These are phyloP conservation scores for Oceanodroma leucorhoa DNA, from an alignment of 2,797 vertebrate genomes.

Conservation along the genomic window DNA sequence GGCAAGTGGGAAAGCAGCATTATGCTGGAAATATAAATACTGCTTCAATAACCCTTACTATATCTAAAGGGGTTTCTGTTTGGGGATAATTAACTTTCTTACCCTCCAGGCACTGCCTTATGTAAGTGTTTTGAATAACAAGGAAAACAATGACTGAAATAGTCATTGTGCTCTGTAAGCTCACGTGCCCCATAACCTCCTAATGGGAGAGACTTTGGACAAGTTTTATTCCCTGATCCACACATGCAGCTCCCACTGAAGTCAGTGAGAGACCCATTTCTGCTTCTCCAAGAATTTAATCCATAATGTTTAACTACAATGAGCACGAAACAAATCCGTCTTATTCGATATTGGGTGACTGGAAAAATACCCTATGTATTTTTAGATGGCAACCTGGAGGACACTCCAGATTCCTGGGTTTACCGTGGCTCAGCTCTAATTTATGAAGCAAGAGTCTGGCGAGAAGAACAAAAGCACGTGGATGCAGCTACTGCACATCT, in stretches of 20 bases:
- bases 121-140: slow-evolving; percentile 35
- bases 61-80: slow-evolving; percentile 31
- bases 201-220: not conserved
- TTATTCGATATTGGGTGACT: not conserved
- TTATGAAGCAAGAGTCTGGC: slow-evolving; percentile 28
- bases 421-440: not conserved
- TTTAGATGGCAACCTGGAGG: not conserved
- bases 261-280: not conserved
- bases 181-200: not conserved
- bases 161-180: not conserved
- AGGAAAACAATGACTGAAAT: slow-evolving; percentile 30
- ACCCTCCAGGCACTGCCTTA: slow-evolving; percentile 24
- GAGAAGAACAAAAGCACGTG: not conserved
- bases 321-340: not conserved
- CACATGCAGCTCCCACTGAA: not conserved
- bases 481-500: not conserved
- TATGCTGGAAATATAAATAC: slow-evolving; percentile 37
- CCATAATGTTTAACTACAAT: not conserved
- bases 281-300: not conserved
- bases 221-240: not conserved
- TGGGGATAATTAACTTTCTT: slow-evolving; percentile 19
- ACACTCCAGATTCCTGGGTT: slow-evolving; percentile 20
- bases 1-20: slow-evolving; percentile 38
- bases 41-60: not conserved
- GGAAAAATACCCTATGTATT: slow-evolving; percentile 30